Conservation (phyloP, 1,140 invertebrate genomes). For the Bombyx mori region ASM3026992v2 NC_085109.1:8240501-8241000, state of each 20-base stretch:
- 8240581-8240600: background rate
- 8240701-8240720: slow-evolving; percentile 67
- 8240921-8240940: slow-evolving; percentile 55
- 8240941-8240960: slow-evolving; percentile 52
- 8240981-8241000: slow-evolving; percentile 63
- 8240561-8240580: too few relatives aligned
- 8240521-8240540: too few relatives aligned
- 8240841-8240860: slow-evolving; percentile 41
- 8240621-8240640: slow-evolving; percentile 46
- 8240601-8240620: background rate
- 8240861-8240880: slow-evolving; percentile 41
- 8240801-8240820: slow-evolving; percentile 54
- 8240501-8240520: too few relatives aligned
- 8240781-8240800: slow-evolving; percentile 53
- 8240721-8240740: slow-evolving; percentile 64
- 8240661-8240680: slow-evolving; percentile 66
- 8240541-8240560: too few relatives aligned
- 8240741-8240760: slow-evolving; percentile 43
- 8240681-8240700: slow-evolving; percentile 46
- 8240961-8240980: slow-evolving; percentile 58
- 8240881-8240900: slow-evolving; percentile 30
- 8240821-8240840: slow-evolving; percentile 38
- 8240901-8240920: slow-evolving; percentile 30
- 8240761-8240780: slow-evolving; percentile 43
- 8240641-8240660: slow-evolving; percentile 69